Evolutionary conservation across 1,140 invertebrate species (phyloP).

Genomic region (Aphidius ervi): DNA sequence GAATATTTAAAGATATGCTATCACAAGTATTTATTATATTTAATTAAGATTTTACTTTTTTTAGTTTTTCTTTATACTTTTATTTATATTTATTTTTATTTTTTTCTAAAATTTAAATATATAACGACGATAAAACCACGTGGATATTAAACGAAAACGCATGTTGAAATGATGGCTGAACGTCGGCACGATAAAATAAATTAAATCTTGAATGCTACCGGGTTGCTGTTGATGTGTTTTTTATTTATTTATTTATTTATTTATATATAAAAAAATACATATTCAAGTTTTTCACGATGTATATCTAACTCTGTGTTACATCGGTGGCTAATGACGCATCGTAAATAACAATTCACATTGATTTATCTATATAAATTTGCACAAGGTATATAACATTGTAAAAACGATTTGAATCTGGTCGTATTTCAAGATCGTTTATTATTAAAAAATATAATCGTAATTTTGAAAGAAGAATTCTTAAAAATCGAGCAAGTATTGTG

Average conservation of each 20-base stretch:
- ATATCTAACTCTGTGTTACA: conserved; percentile 12
- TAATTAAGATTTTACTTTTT: too few species aligned
- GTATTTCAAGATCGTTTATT: conserved; percentile 1
- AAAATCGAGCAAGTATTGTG: too few species aligned
- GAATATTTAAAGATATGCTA: too few species aligned
- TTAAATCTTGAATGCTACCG: conserved; percentile 38
- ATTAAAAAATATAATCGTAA: neutral
- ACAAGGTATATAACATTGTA: neutral
- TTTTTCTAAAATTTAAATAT: neutral
- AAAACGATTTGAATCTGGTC: too few species aligned
- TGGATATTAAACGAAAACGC: conserved; percentile 9
- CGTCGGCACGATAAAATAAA: conserved; percentile 40
- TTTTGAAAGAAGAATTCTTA: too few species aligned
- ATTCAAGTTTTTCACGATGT: conserved; percentile 20
- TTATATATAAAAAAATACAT: conserved; percentile 15
- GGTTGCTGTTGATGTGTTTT: conserved; percentile 25
- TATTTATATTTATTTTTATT: too few species aligned
- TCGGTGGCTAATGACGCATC: conserved; percentile 34
- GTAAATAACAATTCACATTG: conserved; percentile 37
- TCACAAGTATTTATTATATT: too few species aligned
- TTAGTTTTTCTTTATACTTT: too few species aligned
- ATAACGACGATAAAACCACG: conserved; percentile 4
- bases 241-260: neutral
- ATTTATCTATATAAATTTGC: conserved; percentile 32
- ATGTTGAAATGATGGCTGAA: conserved; percentile 26